A percentile compares a stretch with the other conserved stretches of the same genome.
Evolutionary conservation across 1,140 invertebrate species (phyloP).

Genomic region (Drosophila trapezifrons): DNA sequence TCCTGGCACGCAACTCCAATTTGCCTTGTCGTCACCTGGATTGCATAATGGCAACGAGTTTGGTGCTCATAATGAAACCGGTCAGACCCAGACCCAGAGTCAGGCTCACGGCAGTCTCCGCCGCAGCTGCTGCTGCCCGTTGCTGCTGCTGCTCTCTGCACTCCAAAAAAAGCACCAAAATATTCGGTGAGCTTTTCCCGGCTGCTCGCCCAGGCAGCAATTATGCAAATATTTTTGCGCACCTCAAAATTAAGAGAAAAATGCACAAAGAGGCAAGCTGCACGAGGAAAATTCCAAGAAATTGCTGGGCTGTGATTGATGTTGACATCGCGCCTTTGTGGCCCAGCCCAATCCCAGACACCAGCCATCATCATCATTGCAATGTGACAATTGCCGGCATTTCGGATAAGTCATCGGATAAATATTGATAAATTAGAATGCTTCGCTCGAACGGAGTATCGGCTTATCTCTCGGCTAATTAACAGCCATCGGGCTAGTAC

Average conservation of each 20-base stretch:
- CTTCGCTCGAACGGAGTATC: constrained; percentile 10
- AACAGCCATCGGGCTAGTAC: constrained; percentile 32
- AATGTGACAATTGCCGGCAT: constrained; percentile 35
- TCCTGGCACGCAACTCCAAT: constrained; percentile 78
- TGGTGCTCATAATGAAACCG: constrained; percentile 67
- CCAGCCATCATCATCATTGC: constrained; percentile 15
- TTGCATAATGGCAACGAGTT: constrained; percentile 75
- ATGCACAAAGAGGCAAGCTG: constrained; percentile 3
- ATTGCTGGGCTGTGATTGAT: constrained; percentile 74
- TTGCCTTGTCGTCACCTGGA: constrained; percentile 76
- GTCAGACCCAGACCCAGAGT: constrained; percentile 53
- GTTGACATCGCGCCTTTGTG: constrained; percentile 46
- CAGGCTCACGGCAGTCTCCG: constrained; percentile 32
- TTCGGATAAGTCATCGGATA: constrained; percentile 26
- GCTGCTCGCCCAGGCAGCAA: constrained; percentile 67
- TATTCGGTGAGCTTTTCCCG: constrained; percentile 63
- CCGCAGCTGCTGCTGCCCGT: constrained; percentile 49
- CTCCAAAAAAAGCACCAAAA: constrained; percentile 39
- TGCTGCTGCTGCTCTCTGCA: constrained; percentile 20
- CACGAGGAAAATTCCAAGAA: constrained; percentile 64
- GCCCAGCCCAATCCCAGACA: constrained; percentile 22
- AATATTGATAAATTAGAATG: constrained; percentile 9
- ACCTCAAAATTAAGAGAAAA: constrained; percentile 51
- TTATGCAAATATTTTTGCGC: constrained; percentile 80
- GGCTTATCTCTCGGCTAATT: constrained; percentile 51